Conservation (phyloP, 2,797 vertebrate species). For the Myotis pilosus region DNA sequence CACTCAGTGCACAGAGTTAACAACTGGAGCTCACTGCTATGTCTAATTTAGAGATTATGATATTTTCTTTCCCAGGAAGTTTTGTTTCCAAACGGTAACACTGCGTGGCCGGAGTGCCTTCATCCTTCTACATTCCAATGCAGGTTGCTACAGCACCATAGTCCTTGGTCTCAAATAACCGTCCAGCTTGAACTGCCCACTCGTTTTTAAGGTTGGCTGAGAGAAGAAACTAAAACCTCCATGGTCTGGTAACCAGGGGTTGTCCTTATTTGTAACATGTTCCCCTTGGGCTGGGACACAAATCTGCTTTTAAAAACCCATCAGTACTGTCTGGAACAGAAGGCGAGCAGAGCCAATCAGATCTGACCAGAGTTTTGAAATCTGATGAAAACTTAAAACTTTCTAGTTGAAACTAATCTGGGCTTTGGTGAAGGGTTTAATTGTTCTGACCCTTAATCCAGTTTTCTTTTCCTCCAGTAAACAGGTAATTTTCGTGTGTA, state of each 20-base stretch:
- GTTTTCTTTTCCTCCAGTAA: not conserved
- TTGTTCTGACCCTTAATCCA: not conserved
- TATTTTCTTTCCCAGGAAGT: conserved; percentile 30
- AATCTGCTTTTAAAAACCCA: not conserved
- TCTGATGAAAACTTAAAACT: not conserved
- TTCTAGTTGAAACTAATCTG: conserved; percentile 2
- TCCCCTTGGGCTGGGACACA: not conserved
- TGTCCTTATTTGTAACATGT: not conserved
- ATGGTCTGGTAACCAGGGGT: not conserved
- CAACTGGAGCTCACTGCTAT: not conserved
- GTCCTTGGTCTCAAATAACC: not conserved
- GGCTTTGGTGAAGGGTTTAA: not conserved
- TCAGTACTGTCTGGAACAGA: not conserved
- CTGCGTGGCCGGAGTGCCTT: not conserved
- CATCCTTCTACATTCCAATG: not conserved
- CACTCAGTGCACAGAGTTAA: not conserved
- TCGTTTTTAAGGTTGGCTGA: conserved; percentile 26
- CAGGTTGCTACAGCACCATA: not conserved
- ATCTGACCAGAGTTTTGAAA: conserved; percentile 34
- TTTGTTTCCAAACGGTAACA: conserved; percentile 27
- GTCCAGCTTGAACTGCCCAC: not conserved
- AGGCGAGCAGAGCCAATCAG: not conserved
- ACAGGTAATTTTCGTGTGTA: not conserved
- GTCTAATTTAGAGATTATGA: not conserved
- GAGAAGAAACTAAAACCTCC: conserved; percentile 53